A percentile compares a stretch with the other conserved stretches of the same genome.
These are phyloP conservation scores for Pristionchus japonicus DNA, from an alignment of 2,888 invertebrate genomes.

Conservation along the genomic window DNA sequence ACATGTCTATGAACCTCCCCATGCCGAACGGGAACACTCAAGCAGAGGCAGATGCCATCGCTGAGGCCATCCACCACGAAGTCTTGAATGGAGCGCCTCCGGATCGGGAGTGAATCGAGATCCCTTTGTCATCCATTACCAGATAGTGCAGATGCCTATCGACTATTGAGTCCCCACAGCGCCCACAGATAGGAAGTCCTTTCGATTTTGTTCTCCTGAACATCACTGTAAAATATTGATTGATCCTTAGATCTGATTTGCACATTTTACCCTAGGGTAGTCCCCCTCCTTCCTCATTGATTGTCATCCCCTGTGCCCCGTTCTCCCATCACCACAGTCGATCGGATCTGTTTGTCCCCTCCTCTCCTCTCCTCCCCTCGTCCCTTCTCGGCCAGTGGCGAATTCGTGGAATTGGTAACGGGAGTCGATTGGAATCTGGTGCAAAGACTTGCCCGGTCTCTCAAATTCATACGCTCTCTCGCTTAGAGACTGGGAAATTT, in stretches of 20 bases:
- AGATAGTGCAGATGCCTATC: no score
- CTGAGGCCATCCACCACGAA: conserved; percentile 6
- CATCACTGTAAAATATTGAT: no score
- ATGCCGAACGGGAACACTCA: neutral
- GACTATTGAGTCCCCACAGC: no score
- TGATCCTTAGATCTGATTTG: no score
- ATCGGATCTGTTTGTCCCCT: neutral
- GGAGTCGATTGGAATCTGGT: no score
- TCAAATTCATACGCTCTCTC: no score
- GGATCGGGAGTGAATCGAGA: conserved; percentile 8
- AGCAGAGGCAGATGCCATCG: neutral
- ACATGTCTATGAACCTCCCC: conserved; percentile 18
- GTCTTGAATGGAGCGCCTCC: neutral
- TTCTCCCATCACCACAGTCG: conserved; percentile 5
- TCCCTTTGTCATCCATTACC: no score
- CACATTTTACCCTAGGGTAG: no score
- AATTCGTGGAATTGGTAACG: conserved; percentile 3
- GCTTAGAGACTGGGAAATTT: no score
- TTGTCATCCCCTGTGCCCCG: neutral
- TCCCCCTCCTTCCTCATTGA: neutral
- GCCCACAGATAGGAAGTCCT: no score
- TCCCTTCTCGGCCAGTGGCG: neutral
- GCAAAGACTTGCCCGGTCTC: no score
- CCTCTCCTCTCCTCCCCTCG: neutral
- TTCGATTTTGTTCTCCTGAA: neutral